Base-by-base conservation (phyloP, 2,797 vertebrate genomes). In the Borostomias antarcticus region DNA sequence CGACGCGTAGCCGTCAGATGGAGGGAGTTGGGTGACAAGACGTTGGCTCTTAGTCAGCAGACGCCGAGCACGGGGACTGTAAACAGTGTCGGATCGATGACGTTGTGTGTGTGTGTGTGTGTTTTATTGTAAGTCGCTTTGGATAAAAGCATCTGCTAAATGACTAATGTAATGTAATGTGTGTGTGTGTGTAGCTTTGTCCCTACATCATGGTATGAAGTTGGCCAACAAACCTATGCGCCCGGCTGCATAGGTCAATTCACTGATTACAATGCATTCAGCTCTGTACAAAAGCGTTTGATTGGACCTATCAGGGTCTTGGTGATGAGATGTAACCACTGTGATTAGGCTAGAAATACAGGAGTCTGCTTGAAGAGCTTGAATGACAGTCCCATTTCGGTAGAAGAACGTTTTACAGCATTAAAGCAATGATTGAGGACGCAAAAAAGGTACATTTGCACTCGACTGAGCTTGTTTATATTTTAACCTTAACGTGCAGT, bases 21-120 rank as follows among this genome's bases (percentile, higher is more conserved):
- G 71, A 57, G 37, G 66, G 75, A 65, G 81, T 56, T 78, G 68
- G 71, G 67, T 77, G 58, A 21, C 64, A 78, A 76, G 70, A 68
- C 81, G 70, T 43, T 64, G 66, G 74, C 68, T 74, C 72, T 74
- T 47, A 54, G 61, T 62, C 74, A 82, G 82, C 74, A 81, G 26
- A 66, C n/a, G n/a, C n/a, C n/a, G n/a, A 75, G 17, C 11, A 5
- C 58, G 59, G 69, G 30, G 43, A 66, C 63, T 68, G 33, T 60
- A 59, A 72, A 74, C 54, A n/a, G 17, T 56, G 52, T 62, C 52
- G 71, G 54, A 81, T 68, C 21, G 73, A 75, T 37, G 57, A 23
- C 57, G 48, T 19, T 4, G 48, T 69, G 67, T 68, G 61, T 56
- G 54, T 57, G 60, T 53, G 43, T 45, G 57, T 76, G 17, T 19